Base-by-base conservation (phyloP, 2,888 invertebrate genomes). In the Chymomyza fuscimana region DNA sequence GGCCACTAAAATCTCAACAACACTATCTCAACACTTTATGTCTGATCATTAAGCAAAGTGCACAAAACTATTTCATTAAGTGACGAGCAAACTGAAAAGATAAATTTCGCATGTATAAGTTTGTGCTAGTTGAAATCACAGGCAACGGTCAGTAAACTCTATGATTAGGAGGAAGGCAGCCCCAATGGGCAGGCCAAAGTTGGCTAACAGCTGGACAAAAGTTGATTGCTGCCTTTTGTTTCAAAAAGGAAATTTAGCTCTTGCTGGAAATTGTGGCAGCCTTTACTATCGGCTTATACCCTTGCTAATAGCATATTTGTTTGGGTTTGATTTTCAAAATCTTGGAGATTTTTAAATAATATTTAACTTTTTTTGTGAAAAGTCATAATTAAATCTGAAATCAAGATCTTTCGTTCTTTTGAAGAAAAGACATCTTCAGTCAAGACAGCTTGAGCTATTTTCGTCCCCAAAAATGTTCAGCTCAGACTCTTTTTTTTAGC, bases 31-130 rank as follows among this genome's bases (percentile, higher is more conserved):
- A 58, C 58, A 58, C 58, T 58, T 58, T 58, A 58, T 58, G 58
- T 7, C 6, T 58, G 29, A 29, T 68, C 73, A 79, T 78, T 77
- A 69, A 72, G 52, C 71, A 67, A 74, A 74, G 77, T 80, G 77
- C 77, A 78, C 64, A 77, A 79, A 69, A 78, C 73, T 70, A 68
- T 73, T 72, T 66, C 69, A 50, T 15, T 25, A 50, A 66, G 54
- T 32, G 36, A 54, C n/a, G 32, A 54, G 65, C 60, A 29, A 15
- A 22, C 54, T 16, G 4, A n/a, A 54, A 10, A 19, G 54, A 19
- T 22, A 19, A 54, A 54, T 16, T 22, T 19, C 9, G 15, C 16
- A 16, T 54, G 51, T 54, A 22, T 54, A 22, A 6, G 51, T 51
- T 9, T 54, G 19, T 54, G 19, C 19, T 19, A 19, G 54, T 54